Percentiles rank a stretch among this genome's conserved stretches.
These are phyloP conservation scores for Romanogobio albipinnatus DNA, from an alignment of 2,113 vertebrate species.

Conservation along the genomic window DNA sequence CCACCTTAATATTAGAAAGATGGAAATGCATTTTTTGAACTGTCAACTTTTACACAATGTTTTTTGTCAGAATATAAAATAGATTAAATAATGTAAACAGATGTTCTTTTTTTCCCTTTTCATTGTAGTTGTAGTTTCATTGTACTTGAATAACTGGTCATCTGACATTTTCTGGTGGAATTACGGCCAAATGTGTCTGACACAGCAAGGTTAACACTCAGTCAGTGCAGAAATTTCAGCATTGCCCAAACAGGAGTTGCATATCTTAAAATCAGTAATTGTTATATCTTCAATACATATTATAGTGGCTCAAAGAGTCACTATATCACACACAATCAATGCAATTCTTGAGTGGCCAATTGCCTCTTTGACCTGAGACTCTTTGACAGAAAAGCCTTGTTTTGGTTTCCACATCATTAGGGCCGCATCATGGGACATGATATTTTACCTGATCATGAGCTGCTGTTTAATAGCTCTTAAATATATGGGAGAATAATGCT, in stretches of 20 bases:
- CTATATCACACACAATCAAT: neutral
- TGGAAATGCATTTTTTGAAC: neutral
- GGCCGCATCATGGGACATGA: neutral
- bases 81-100: neutral
- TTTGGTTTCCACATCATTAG: conserved; percentile 10
- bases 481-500: neutral
- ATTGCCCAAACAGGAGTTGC: neutral
- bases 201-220: neutral
- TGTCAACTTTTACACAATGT: neutral
- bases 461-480: neutral
- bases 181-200: neutral
- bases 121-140: neutral
- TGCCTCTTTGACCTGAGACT: neutral
- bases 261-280: neutral
- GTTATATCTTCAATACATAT: neutral
- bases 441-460: neutral
- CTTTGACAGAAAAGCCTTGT: neutral
- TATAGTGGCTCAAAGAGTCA: neutral
- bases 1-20: conserved; percentile 18
- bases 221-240: neutral
- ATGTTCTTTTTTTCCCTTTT: neutral
- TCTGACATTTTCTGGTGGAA: no score
- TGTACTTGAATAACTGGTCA: neutral
- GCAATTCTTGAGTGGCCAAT: neutral
- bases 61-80: neutral